Conservation (phyloP, 1,140 invertebrate genomes). For the Callitettix versicolor region DNA sequence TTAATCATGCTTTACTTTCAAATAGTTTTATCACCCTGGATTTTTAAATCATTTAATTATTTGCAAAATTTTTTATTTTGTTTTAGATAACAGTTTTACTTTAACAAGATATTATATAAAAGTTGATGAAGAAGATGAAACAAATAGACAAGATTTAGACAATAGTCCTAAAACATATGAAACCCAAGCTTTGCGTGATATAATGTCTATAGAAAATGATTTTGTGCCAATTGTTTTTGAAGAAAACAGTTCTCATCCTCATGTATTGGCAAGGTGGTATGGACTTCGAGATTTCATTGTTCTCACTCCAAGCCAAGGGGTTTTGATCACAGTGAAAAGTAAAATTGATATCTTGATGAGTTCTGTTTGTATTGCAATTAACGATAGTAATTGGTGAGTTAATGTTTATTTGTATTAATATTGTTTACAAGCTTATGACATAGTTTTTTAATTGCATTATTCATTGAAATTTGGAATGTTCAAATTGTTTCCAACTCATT, state of each 20-base stretch:
- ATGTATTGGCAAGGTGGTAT: constrained; percentile 58
- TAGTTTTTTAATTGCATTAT: no score
- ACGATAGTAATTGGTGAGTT: constrained; percentile 60
- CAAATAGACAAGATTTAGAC: constrained; percentile 22
- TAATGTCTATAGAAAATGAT: constrained; percentile 53
- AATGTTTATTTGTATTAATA: no score
- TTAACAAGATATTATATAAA: constrained; percentile 37
- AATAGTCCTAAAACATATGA: constrained; percentile 26
- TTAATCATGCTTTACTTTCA: no score
- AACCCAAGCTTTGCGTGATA: constrained; percentile 41
- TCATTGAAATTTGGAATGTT: no score
- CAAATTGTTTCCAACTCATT: no score
- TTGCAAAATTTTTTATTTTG: no score
- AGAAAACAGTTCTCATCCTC: constrained; percentile 39
- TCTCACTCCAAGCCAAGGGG: constrained; percentile 47
- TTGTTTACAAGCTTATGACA: no score
- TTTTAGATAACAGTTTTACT: constrained; percentile 48
- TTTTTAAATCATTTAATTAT: no score
- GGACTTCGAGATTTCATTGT: constrained; percentile 76
- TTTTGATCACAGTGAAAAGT: constrained; percentile 61
- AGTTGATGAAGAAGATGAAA: constrained; percentile 22
- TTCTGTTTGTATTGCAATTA: constrained; percentile 70
- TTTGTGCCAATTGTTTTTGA: constrained; percentile 44
- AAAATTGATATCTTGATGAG: constrained; percentile 76
- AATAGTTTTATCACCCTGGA: no score